Percentiles rank a stretch among this genome's conserved stretches.
These are phyloP conservation scores for Blennius ocellaris DNA, from an alignment of 2,113 vertebrate species.

Conservation along the genomic window DNA sequence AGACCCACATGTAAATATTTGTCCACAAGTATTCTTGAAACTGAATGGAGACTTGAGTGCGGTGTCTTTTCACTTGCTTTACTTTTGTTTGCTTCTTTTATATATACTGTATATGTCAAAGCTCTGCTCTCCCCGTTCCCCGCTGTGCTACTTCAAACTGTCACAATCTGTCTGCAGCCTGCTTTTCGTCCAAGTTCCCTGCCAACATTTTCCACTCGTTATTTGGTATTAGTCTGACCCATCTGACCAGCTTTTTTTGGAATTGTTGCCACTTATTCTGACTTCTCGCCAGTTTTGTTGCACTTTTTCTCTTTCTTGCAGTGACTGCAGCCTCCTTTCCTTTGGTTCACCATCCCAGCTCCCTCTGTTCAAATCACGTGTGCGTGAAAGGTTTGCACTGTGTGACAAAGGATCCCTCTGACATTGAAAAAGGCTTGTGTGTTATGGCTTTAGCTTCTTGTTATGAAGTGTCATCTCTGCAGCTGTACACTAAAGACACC, in stretches of 20 bases:
- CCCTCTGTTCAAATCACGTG: not conserved
- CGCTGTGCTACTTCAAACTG: conserved; percentile 10
- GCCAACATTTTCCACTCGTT: not conserved
- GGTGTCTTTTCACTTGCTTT: conserved; percentile 10
- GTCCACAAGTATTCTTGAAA: not conserved
- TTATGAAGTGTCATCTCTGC: conserved; percentile 6
- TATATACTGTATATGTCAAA: not conserved
- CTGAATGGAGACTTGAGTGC: conserved; percentile 12
- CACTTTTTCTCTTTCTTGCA: not conserved
- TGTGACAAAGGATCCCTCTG: conserved; percentile 24
- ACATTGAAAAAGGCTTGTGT: conserved; percentile 62
- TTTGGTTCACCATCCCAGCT: conserved; percentile 8
- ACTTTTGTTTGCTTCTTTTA: too few relatives aligned
- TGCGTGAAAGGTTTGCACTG: not conserved
- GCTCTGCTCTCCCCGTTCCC: conserved; percentile 1
- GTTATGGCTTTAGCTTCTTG: conserved; percentile 40
- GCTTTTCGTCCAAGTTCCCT: not conserved
- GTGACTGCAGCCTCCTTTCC: conserved; percentile 17
- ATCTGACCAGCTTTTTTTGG: not conserved
- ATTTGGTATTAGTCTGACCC: conserved; percentile 19
- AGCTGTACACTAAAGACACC: too few relatives aligned
- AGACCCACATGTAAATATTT: conserved; percentile 17
- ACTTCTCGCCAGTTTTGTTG: not conserved
- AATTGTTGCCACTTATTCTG: not conserved
- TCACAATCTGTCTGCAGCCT: conserved; percentile 1